Evolutionary conservation across 1,140 invertebrate species (phyloP).

Genomic region (Meloidogyne exigua): DNA sequence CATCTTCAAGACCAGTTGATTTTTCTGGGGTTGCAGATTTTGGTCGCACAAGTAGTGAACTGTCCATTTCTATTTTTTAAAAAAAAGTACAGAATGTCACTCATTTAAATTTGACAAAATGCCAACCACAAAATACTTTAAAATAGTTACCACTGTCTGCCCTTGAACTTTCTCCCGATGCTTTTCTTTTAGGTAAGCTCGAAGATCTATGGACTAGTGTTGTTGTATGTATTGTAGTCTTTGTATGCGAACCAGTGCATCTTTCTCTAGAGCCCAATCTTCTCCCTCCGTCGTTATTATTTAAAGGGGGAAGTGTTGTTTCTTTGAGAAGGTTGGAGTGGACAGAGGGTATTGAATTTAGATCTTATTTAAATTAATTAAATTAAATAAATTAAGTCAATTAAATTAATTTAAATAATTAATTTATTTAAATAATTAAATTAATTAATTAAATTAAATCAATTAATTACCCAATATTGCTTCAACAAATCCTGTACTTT

Average conservation of each 20-base stretch:
- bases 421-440: no score
- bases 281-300: background rate
- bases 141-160: background rate
- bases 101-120: no score
- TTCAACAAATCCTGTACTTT: slow-evolving; percentile 55
- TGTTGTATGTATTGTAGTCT: slow-evolving; percentile 40
- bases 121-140: no score
- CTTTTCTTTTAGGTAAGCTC: slow-evolving; percentile 33
- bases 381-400: no score
- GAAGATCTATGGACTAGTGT: slow-evolving; percentile 34
- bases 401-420: background rate
- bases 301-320: background rate
- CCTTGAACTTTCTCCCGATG: background rate
- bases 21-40: background rate
- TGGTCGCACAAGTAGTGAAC: background rate
- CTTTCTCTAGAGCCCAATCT: background rate
- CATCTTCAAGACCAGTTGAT: slow-evolving; percentile 37
- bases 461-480: slow-evolving; percentile 39
- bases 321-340: background rate
- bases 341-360: slow-evolving; percentile 20
- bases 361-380: background rate
- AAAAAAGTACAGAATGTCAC: background rate
- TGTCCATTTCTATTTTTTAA: background rate
- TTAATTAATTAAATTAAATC: no score
- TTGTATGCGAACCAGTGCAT: slow-evolving; percentile 28